Conservation (phyloP, 2,888 invertebrate species). For the Iphiclides podalirius region DNA sequence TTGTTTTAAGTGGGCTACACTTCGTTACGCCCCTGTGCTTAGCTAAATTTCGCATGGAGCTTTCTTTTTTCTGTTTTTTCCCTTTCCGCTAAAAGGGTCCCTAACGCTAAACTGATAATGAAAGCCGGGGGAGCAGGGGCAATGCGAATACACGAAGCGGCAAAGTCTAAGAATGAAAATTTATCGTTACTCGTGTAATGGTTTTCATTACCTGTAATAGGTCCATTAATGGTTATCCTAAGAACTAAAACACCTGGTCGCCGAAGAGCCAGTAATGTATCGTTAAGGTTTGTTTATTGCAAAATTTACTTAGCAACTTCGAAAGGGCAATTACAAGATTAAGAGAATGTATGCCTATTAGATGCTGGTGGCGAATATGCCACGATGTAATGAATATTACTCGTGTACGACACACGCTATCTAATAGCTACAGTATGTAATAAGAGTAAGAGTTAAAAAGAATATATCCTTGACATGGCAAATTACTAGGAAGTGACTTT, state of each 20-base stretch:
- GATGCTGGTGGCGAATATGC: too few species aligned
- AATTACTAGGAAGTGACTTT: too few species aligned
- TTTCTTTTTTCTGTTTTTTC: constrained; percentile 68
- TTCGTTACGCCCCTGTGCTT: constrained; percentile 75
- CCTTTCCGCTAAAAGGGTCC: constrained; percentile 40
- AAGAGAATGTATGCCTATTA: constrained; percentile 17
- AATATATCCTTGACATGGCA: too few species aligned
- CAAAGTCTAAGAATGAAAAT: constrained; percentile 62
- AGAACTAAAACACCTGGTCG: constrained; percentile 59
- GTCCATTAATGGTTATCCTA: constrained; percentile 58
- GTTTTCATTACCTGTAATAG: constrained; percentile 62
- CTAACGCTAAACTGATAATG: constrained; percentile 75
- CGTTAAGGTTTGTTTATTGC: constrained; percentile 33
- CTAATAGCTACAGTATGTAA: too few species aligned
- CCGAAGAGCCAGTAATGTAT: constrained; percentile 28
- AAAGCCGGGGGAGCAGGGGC: constrained; percentile 49
- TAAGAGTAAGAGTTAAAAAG: too few species aligned
- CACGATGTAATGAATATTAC: too few species aligned
- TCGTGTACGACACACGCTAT: too few species aligned
- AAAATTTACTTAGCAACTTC: constrained; percentile 22
- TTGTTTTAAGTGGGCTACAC: constrained; percentile 77
- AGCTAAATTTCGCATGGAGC: constrained; percentile 61
- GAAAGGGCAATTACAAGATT: constrained; percentile 7
- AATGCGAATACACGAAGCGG: constrained; percentile 45
- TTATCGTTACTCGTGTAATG: constrained; percentile 66